Conservation (phyloP, 1,140 invertebrate genomes). For the Zaprionus davidi region DNA sequence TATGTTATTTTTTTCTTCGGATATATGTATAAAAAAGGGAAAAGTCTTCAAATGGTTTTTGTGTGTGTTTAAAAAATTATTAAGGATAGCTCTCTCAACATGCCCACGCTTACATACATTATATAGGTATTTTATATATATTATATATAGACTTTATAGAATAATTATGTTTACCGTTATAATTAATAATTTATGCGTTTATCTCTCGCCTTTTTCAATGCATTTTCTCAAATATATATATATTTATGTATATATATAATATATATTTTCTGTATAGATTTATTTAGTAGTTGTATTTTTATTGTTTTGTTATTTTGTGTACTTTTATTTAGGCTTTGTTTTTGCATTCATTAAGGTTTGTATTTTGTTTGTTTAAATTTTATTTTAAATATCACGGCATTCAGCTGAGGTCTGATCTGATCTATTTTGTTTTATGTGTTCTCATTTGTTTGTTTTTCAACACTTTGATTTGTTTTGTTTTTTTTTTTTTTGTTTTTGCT, state of each 20-base stretch:
- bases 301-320: conserved; percentile 39
- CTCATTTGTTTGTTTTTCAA: conserved; percentile 43
- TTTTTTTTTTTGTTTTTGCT: conserved; percentile 37
- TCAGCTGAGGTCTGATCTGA: conserved; percentile 83
- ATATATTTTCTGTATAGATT: conserved; percentile 41
- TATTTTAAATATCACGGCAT: conserved; percentile 83
- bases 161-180: conserved; percentile 17
- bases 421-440: conserved; percentile 67
- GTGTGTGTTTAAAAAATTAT: conserved; percentile 22
- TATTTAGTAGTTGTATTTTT: conserved; percentile 48
- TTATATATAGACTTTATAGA: conserved; percentile 5
- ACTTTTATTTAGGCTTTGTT: conserved; percentile 10
- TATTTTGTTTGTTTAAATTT: conserved; percentile 59
- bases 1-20: conserved; percentile 2
- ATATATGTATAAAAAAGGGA: conserved; percentile 17
- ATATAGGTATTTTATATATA: conserved; percentile 23
- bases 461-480: conserved; percentile 28
- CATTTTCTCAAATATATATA: conserved; percentile 2
- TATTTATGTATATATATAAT: conserved; percentile 3
- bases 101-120: conserved; percentile 27
- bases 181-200: conserved; percentile 31
- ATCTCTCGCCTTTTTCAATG: conserved; percentile 20
- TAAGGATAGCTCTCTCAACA: conserved; percentile 27
- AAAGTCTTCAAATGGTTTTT: conserved; percentile 19
- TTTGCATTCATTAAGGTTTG: conserved; percentile 41